These are phyloP conservation scores for Menura novaehollandiae DNA, from an alignment of 2,113 vertebrate genomes.

Conservation along the genomic window DNA sequence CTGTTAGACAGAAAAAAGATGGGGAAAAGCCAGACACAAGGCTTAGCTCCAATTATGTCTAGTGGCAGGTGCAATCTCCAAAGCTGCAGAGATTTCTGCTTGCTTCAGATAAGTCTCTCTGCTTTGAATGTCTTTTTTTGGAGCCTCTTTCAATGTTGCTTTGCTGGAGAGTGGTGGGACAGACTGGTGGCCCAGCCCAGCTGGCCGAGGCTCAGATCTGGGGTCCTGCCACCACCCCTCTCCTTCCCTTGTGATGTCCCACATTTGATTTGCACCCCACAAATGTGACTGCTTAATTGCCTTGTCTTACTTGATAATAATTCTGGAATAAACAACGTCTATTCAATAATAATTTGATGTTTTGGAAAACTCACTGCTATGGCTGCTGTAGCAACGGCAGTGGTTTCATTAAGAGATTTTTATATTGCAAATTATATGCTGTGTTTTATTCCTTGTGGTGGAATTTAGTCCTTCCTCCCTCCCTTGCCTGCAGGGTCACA, in stretches of 20 bases:
- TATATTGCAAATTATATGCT: not conserved
- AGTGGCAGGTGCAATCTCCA: constrained; percentile 24
- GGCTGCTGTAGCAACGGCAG: not conserved
- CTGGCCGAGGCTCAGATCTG: not conserved
- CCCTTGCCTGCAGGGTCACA: not conserved
- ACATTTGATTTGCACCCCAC: not conserved
- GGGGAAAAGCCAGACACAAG: not conserved
- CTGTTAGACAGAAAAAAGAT: not conserved
- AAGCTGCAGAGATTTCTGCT: constrained; percentile 22
- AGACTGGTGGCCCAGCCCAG: not conserved
- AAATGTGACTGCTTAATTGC: not conserved
- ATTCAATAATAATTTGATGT: not conserved
- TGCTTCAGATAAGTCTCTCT: not conserved
- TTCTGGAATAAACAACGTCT: not conserved
- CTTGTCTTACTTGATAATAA: not conserved
- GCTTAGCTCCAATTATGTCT: not conserved
- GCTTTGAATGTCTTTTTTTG: not conserved
- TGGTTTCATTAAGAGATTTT: not conserved
- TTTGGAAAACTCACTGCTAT: not conserved
- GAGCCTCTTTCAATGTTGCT: rapidly evolving
- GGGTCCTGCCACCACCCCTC: not conserved
- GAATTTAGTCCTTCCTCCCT: not conserved
- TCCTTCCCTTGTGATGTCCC: not conserved
- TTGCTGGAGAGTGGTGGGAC: not conserved
- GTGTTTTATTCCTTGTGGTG: not conserved